Evolutionary conservation across 1,140 invertebrate species (phyloP).

Genomic region (Drepana arcuata): DNA sequence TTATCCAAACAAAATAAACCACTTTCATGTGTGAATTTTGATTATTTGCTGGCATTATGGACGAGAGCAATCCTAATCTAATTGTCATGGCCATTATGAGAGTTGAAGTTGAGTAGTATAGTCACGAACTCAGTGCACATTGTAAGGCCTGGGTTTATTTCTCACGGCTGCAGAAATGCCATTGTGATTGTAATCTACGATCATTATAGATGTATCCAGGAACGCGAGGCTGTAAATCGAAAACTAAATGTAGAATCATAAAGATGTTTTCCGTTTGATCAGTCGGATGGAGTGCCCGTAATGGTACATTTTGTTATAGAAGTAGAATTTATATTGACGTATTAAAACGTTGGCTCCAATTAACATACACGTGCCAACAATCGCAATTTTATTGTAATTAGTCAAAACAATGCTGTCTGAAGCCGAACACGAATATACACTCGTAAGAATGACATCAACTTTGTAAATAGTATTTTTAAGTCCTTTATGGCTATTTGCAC

Average conservation of each 20-base stretch:
- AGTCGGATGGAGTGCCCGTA: no score
- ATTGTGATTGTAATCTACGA: constrained; percentile 42
- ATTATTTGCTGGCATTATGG: no score
- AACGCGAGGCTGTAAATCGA: no score
- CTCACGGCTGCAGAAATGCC: constrained; percentile 45
- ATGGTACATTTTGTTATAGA: no score
- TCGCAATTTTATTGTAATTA: constrained; percentile 5
- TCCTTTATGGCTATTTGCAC: constrained; percentile 1
- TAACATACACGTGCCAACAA: constrained; percentile 6
- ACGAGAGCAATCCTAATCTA: no score
- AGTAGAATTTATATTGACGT: no score
- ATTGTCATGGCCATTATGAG: constrained; percentile 13
- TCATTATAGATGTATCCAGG: constrained; percentile 49
- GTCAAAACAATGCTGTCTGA: constrained; percentile 1
- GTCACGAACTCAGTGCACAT: constrained; percentile 32
- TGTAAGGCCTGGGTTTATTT: no score
- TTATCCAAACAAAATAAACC: no score
- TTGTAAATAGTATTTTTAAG: constrained; percentile 5
- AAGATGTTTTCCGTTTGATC: no score
- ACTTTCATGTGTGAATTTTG: no score
- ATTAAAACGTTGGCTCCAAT: background rate
- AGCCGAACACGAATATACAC: constrained; percentile 3
- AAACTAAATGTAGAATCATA: no score
- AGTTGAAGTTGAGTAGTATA: no score
- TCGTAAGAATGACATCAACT: constrained; percentile 17